Base-by-base conservation (phyloP, 2,888 invertebrate genomes). In the Apotomis turbidana region DNA sequence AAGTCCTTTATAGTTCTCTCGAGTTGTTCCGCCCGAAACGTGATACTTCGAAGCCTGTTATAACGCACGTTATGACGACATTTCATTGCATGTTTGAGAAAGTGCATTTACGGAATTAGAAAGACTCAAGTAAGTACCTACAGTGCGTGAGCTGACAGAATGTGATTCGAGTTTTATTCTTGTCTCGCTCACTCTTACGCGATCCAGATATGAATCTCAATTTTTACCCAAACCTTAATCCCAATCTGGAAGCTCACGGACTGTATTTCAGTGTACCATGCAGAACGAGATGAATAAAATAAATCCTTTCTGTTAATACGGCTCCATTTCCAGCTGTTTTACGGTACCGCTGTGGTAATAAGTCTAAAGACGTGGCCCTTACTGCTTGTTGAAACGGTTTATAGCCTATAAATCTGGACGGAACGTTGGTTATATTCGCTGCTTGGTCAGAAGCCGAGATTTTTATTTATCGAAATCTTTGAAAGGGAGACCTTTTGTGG, bases 371-470 rank as follows among this genome's bases (percentile, higher is more conserved):
- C 78, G 80, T 80, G 78, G 80, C 85, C 85, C 84, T 81, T 82
- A 78, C 82, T 83, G 88, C 86, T 87, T 86, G 88, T 86, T 87
- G 86, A 86, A 87, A 85, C 84, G 83, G 81, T 90, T 89, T 88
- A 90, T 89, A 87, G 88, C 78, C 87, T 78, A 89, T 90, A 90
- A 90, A 90, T 89, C 83, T 76, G 69, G 54, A 71, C 68, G 81
- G 78, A 78, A 78, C 82, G 81, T 78, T 81, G 84, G 83, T 83
- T 85, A 85, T 80, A 79, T 78, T 78, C 78, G 82, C 79, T 84
- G 80, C 81, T 86, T 83, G 85, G 86, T 85, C 85, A 85, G 84
- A 83, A 78, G 78, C 77, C 74, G 79, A 82, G 79, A 80, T 85
- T 82, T 86, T 86, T 85, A 86, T 85, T 81, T 76, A 78, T 77